Evolutionary conservation across 2,113 vertebrate species (phyloP).

Genomic region (Egretta garzetta): DNA sequence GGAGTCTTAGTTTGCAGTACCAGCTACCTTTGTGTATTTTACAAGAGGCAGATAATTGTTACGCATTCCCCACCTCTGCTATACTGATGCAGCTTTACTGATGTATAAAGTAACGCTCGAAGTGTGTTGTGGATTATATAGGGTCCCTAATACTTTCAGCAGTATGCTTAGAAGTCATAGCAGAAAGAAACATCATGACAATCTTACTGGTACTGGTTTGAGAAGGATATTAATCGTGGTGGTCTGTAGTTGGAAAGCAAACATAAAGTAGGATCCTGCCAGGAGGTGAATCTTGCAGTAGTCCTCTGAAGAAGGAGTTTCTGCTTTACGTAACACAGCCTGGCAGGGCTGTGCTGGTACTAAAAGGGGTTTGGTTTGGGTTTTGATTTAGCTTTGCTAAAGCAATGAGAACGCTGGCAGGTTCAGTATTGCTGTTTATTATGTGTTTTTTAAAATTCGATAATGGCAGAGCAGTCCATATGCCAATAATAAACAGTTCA

Average conservation of each 20-base stretch:
- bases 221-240: not conserved
- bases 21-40: not conserved
- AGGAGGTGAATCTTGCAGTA: not conserved
- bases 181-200: not conserved
- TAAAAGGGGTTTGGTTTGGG: not conserved
- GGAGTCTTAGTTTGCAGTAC: not conserved
- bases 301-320: not conserved
- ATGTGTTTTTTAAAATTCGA: slow-evolving; percentile 5
- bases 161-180: not conserved
- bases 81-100: not conserved
- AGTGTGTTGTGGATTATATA: not conserved
- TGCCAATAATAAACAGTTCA: slow-evolving; percentile 32
- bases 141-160: not conserved
- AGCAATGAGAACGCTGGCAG: not conserved
- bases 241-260: not conserved
- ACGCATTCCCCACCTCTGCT: fast-evolving
- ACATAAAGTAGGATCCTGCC: not conserved
- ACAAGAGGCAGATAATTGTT: not conserved
- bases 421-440: not conserved
- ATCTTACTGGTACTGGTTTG: not conserved
- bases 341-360: not conserved
- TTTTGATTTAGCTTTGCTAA: slow-evolving; percentile 28
- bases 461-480: not conserved
- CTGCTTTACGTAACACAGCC: not conserved
- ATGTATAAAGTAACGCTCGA: not conserved